Base-by-base conservation (phyloP, 1,140 invertebrate genomes). In the Wasmannia auropunctata region DNA sequence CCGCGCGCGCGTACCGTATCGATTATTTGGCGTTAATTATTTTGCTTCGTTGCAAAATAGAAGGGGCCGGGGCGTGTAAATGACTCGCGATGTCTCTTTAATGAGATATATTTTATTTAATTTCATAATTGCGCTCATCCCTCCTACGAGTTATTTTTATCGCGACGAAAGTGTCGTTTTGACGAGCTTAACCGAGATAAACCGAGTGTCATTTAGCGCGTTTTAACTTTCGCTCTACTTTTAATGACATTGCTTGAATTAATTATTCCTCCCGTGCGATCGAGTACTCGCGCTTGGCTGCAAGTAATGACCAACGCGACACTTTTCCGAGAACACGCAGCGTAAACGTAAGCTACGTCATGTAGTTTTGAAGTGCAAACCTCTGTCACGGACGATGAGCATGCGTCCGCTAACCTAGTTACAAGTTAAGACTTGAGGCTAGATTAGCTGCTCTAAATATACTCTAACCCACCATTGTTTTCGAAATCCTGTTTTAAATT, bases 341-440 rank as follows among this genome's bases (percentile, higher is more conserved):
- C 14, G 25, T 28, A 70, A 72, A 67, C 58, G 62, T 85, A 81
- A 90, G 85, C 84, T 79, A 80, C 31, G 69, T 80, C 88, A 89
- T 86, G 88, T 87, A 87, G 74, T 80, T 87, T 62, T 46, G 40
- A 89, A 87, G 88, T 85, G 58, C 77, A 69, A 62, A 62, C 34
- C 75, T 87, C 25, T 89, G 80, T 80, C 60, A 69, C 28, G 56
- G 79, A 63, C 77, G 85, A 89, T 85, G 88, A 89, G 74, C 58
- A 60, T 72, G 85, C 77, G 88, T 87, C 79, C 79, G 70, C 74
- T 89, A 87, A 90, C 88, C 88, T 49, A 87, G 85, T 90, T 90
- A 67, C 58, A 84, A 85, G 67, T 79, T 79, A 87, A 89, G 74
- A 49, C 79, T 83, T 25, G 84, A 37, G 49, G 69, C 85, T 80